Conservation (phyloP, 2,888 invertebrate genomes). For the Yponomeuta malinellus region DNA sequence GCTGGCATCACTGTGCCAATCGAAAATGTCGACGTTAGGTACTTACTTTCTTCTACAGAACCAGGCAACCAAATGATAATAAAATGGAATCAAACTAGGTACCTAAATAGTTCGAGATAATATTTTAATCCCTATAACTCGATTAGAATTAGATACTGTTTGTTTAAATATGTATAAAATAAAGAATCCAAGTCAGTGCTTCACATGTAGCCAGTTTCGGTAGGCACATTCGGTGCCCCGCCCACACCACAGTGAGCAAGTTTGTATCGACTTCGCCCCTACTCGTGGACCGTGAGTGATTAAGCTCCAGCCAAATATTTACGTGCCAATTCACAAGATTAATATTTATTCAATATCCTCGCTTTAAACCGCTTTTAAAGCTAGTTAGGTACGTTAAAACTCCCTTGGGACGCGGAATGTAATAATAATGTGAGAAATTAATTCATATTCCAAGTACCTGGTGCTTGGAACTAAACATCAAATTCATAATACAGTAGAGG, state of each 20-base stretch:
- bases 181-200: too few relatives aligned
- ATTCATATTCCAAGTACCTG: not conserved
- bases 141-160: too few relatives aligned
- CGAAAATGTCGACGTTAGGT: not conserved
- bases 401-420: not conserved
- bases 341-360: conserved; percentile 51
- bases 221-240: not conserved
- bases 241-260: not conserved
- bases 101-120: too few relatives aligned
- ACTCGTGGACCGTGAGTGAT: conserved; percentile 43
- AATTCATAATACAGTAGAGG: too few relatives aligned
- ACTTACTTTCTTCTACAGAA: too few relatives aligned
- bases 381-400: conserved; percentile 1
- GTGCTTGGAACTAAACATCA: too few relatives aligned
- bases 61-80: too few relatives aligned
- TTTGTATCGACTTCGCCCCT: conserved; percentile 32
- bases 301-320: conserved; percentile 45
- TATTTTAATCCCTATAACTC: too few relatives aligned
- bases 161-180: too few relatives aligned
- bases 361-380: conserved; percentile 39
- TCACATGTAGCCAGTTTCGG: too few relatives aligned
- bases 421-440: not conserved
- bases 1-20: conserved; percentile 27
- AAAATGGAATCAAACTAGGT: too few relatives aligned
- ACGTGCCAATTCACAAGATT: conserved; percentile 54